Conservation (phyloP, 2,797 vertebrate species). For the Carapus acus region DNA sequence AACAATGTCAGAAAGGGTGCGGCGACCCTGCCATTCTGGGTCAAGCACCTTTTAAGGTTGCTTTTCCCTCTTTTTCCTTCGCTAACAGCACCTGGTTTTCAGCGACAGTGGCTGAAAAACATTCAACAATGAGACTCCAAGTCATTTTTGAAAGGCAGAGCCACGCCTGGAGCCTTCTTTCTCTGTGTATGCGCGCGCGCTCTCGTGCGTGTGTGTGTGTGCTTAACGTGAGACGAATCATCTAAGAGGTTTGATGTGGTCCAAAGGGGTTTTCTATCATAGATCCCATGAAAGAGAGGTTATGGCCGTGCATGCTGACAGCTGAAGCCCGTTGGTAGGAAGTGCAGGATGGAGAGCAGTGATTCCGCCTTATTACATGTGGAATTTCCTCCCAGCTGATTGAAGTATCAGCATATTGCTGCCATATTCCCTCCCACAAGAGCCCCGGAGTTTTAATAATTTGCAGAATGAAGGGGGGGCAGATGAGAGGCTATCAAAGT, state of each 20-base stretch:
- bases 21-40: constrained; percentile 12
- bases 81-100: background rate
- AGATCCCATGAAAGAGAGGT: constrained; percentile 59
- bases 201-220: constrained; percentile 24
- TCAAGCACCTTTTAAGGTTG: constrained; percentile 14
- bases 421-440: constrained; percentile 66
- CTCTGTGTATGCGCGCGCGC: too few species aligned
- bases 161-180: constrained; percentile 15
- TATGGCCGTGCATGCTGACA: constrained; percentile 32
- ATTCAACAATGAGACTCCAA: constrained; percentile 11
- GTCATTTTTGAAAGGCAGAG: constrained; percentile 16
- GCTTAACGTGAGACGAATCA: constrained; percentile 33
- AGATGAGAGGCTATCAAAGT: constrained; percentile 58
- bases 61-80: background rate
- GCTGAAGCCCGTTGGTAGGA: constrained; percentile 41
- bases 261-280: constrained; percentile 55
- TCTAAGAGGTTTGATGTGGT: constrained; percentile 63
- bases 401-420: constrained; percentile 75
- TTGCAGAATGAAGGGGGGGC: constrained; percentile 55
- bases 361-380: constrained; percentile 66
- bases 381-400: constrained; percentile 73
- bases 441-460: constrained; percentile 63
- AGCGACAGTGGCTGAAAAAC: constrained; percentile 2
- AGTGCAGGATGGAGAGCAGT: constrained; percentile 43
- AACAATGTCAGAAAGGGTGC: constrained; percentile 6